Percentiles rank a stretch among this genome's conserved stretches.
Conservation (phyloP, 1,140 invertebrate genomes). For the Micrasema minimum region DNA sequence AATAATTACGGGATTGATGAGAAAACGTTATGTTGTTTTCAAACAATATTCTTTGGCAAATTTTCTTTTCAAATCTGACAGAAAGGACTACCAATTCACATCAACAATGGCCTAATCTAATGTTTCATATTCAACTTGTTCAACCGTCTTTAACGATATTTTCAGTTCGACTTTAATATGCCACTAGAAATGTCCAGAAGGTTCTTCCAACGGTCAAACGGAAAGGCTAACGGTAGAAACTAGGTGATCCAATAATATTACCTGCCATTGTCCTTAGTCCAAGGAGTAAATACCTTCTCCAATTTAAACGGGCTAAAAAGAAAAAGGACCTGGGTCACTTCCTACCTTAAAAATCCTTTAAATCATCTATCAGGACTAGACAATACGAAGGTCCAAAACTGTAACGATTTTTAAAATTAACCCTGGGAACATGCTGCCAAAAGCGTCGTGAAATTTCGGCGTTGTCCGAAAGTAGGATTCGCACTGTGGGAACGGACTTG, state of each 20-base stretch:
- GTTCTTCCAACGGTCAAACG: background rate
- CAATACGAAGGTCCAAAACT: constrained; percentile 36
- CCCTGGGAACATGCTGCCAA: constrained; percentile 16
- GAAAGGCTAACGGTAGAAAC: constrained; percentile 25
- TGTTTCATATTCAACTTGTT: no score
- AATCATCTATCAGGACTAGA: constrained; percentile 40
- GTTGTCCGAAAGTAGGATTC: constrained; percentile 25
- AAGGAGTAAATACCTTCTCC: constrained; percentile 21
- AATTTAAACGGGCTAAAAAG: constrained; percentile 13
- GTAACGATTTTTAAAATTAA: constrained; percentile 31
- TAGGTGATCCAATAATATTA: constrained; percentile 24
- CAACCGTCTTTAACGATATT: no score
- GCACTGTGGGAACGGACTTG: background rate
- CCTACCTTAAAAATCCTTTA: constrained; percentile 23
- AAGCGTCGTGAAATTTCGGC: background rate
- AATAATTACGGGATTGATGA: no score
- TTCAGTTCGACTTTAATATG: no score
- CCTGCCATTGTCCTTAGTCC: constrained; percentile 27
- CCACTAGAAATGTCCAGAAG: no score
- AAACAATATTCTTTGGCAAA: no score
- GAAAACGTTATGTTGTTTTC: no score
- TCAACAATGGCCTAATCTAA: no score
- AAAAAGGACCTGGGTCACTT: constrained; percentile 32
- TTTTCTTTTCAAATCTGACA: no score
- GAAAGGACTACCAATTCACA: no score